Percentiles rank a stretch among this genome's conserved stretches.
These are phyloP conservation scores for Cephonodes hylas DNA, from an alignment of 2,888 invertebrate genomes.

Conservation along the genomic window DNA sequence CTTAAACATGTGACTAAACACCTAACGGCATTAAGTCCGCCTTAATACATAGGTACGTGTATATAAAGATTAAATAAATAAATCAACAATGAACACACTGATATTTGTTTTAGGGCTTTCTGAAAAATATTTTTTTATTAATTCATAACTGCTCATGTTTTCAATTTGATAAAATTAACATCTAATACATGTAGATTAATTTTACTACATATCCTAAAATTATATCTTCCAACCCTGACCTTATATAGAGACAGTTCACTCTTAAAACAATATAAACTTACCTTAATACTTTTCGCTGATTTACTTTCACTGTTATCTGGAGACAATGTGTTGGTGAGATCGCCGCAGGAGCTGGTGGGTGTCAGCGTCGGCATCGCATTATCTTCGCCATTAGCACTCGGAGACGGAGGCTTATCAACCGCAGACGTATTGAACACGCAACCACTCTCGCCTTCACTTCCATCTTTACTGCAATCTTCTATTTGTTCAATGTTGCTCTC, in stretches of 20 bases:
- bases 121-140: too few species aligned
- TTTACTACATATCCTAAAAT: too few species aligned
- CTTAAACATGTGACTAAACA: too few species aligned
- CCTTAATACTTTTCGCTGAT: constrained; percentile 54
- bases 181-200: too few species aligned
- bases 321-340: constrained; percentile 32
- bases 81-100: too few species aligned
- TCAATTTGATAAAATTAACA: too few species aligned
- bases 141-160: too few species aligned
- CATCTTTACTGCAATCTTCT: constrained; percentile 39
- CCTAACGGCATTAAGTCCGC: too few species aligned
- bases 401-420: constrained; percentile 34
- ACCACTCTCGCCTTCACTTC: constrained; percentile 38
- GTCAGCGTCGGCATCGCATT: constrained; percentile 30
- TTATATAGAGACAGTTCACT: background rate
- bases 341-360: constrained; percentile 43
- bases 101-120: too few species aligned
- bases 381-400: constrained; percentile 39
- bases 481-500: constrained; percentile 36
- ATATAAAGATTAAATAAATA: too few species aligned
- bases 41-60: too few species aligned
- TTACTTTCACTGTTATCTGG: constrained; percentile 53
- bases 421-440: constrained; percentile 29
- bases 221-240: background rate
- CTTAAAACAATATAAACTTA: constrained; percentile 19